phyloP scores from a whole-genome alignment of 1,140 invertebrate species.

The Andricus grossulariae region DNA sequence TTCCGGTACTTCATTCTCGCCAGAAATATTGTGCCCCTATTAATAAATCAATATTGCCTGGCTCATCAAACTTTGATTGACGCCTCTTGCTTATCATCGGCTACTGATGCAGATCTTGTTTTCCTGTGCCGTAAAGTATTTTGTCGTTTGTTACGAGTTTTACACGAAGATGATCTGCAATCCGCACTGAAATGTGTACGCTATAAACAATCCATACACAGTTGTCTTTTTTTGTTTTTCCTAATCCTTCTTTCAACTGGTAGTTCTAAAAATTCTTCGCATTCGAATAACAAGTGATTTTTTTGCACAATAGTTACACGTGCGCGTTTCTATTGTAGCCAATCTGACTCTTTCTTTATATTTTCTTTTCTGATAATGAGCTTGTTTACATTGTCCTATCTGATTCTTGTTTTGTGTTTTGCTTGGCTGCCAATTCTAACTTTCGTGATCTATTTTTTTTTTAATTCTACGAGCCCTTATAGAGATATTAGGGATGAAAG shows the following conservation, averaged over 20 bases:
- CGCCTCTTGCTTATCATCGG: not conserved
- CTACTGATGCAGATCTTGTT: not conserved
- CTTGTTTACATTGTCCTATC: too few relatives aligned
- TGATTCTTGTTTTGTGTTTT: too few relatives aligned
- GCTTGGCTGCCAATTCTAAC: not conserved
- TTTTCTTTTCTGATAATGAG: not conserved
- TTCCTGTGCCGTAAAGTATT: not conserved
- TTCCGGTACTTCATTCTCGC: too few relatives aligned
- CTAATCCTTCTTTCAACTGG: too few relatives aligned
- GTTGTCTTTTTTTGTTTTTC: not conserved
- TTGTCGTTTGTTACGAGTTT: not conserved
- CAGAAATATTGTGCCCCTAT: too few relatives aligned
- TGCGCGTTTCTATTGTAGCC: too few relatives aligned
- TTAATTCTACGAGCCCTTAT: constrained; percentile 36
- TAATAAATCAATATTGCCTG: too few relatives aligned
- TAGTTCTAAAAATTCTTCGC: too few relatives aligned
- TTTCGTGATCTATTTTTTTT: not conserved
- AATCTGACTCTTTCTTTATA: too few relatives aligned
- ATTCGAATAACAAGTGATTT: too few relatives aligned
- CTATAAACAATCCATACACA: not conserved
- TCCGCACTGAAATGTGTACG: not conserved
- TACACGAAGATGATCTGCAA: not conserved
- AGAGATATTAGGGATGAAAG: constrained; percentile 53
- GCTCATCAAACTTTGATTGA: too few relatives aligned
- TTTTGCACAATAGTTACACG: too few relatives aligned